These are phyloP conservation scores for Falcaria lacertinaria DNA, from an alignment of 2,888 invertebrate species.

Conservation along the genomic window DNA sequence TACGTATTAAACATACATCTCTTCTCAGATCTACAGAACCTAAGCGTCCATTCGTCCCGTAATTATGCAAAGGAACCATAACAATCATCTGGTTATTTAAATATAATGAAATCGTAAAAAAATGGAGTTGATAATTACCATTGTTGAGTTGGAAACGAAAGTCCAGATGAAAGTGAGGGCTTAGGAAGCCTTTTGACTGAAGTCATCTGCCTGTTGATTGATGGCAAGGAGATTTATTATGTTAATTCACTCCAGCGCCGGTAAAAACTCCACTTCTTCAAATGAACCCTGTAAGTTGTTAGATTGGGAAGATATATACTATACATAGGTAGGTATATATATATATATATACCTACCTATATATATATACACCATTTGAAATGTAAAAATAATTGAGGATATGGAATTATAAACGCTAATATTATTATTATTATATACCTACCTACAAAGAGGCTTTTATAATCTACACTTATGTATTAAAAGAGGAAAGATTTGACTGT, in stretches of 20 bases:
- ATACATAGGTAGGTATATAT: too few relatives aligned
- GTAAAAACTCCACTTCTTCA: constrained; percentile 21
- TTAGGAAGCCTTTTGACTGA: constrained; percentile 70
- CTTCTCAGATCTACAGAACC: too few relatives aligned
- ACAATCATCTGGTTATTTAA: constrained; percentile 3
- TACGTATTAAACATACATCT: too few relatives aligned
- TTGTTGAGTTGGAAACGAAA: constrained; percentile 30
- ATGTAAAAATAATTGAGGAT: too few relatives aligned
- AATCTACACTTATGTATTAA: too few relatives aligned
- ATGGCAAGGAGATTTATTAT: constrained; percentile 73
- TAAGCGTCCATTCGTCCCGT: too few relatives aligned
- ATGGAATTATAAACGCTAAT: too few relatives aligned
- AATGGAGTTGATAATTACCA: constrained; percentile 31
- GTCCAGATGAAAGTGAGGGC: constrained; percentile 72
- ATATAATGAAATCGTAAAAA: background rate
- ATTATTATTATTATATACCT: too few relatives aligned
- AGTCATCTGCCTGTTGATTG: constrained; percentile 67
- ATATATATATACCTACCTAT: too few relatives aligned
- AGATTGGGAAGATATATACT: background rate
- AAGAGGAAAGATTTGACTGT: too few relatives aligned
- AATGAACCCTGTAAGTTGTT: constrained; percentile 16
- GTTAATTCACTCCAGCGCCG: constrained; percentile 58
- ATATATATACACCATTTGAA: too few relatives aligned
- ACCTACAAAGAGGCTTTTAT: too few relatives aligned
- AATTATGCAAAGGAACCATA: background rate